phyloP scores from a whole-genome alignment of 2,888 invertebrate genomes.

The Hemaris fuciformis region DNA sequence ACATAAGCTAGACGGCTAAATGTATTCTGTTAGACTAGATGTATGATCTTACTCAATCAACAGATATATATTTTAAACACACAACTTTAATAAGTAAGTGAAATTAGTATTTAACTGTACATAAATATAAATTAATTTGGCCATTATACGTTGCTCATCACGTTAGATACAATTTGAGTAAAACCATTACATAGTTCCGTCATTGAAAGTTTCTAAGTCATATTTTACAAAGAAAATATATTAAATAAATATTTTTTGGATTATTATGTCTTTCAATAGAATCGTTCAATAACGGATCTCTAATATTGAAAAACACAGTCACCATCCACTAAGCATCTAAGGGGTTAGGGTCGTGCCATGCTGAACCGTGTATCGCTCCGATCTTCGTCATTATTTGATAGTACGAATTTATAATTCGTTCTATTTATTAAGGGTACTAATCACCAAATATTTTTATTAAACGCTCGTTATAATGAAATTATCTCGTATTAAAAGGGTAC shows the following conservation, averaged over 20 bases:
- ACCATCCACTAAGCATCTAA: conserved; percentile 62
- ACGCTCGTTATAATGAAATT: too few species aligned
- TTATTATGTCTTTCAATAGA: neutral
- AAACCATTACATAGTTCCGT: conserved; percentile 15
- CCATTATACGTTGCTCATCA: neutral
- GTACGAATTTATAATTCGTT: neutral
- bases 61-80: neutral
- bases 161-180: conserved; percentile 19
- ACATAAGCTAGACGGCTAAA: neutral
- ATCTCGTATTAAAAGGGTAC: too few species aligned
- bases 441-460: too few species aligned
- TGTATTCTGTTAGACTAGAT: neutral
- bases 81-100: neutral
- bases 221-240: neutral
- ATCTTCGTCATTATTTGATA: neutral
- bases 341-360: conserved; percentile 11
- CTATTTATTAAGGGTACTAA: too few species aligned
- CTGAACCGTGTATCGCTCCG: neutral
- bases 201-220: neutral
- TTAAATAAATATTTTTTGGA: neutral
- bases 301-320: conserved; percentile 39
- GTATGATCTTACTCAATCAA: conserved; percentile 23
- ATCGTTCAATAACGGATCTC: conserved; percentile 1
- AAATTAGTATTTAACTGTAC: neutral
- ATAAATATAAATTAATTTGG: too few species aligned